Evolutionary conservation across 2,888 invertebrate species (phyloP).

Genomic region (Lumbricus terrestris): DNA sequence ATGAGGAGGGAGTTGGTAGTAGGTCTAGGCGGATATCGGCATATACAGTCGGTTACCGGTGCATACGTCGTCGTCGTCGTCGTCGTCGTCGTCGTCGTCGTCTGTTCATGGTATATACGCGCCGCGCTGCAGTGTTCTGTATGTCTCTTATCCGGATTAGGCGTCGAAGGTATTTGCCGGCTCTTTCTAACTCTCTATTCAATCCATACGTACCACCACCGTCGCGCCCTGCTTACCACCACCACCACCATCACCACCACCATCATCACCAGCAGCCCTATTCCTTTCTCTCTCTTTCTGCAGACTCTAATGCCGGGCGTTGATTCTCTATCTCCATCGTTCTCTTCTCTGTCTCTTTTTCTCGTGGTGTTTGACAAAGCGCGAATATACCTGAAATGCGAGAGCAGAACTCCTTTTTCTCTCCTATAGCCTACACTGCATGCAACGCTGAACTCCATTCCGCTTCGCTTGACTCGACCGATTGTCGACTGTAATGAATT

Average conservation of each 20-base stretch:
- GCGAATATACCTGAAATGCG: not conserved
- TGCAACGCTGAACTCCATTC: not conserved
- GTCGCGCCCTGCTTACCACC: not conserved
- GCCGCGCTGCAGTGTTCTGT: not conserved
- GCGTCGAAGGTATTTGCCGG: conserved; percentile 4
- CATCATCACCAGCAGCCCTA: no score
- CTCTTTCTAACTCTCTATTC: not conserved
- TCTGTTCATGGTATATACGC: not conserved
- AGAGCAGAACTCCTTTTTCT: not conserved
- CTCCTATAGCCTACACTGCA: no score
- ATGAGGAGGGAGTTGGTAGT: not conserved
- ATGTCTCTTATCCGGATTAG: conserved; percentile 11
- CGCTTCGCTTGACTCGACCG: not conserved
- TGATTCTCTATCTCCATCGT: not conserved
- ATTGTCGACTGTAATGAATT: not conserved
- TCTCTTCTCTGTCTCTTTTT: not conserved
- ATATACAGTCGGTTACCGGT: not conserved
- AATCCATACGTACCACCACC: not conserved
- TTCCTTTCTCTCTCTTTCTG: not conserved
- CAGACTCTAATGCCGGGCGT: not conserved
- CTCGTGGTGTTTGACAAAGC: not conserved
- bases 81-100: no score
- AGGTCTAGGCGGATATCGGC: not conserved
- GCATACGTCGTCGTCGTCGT: no score
- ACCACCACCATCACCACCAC: no score